Evolutionary conservation across 2,113 vertebrate genomes (phyloP), one percentile per base, ranked within the genome.

Genomic region (Thunnus thynnus): DNA sequence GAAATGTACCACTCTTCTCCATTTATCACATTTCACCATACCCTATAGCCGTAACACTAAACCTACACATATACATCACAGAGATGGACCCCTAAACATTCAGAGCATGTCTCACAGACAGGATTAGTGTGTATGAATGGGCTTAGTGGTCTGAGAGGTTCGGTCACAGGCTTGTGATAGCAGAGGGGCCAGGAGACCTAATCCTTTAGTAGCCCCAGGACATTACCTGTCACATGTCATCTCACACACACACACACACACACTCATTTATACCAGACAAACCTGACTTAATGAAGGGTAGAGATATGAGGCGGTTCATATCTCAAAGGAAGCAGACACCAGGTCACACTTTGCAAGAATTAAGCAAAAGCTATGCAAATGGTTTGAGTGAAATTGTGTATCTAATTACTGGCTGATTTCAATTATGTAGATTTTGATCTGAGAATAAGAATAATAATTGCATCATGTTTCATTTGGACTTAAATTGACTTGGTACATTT

Each of bases 141-240:
- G 17, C 41, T 81, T 55, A 75, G 17, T 52, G 77, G 73, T 72
- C 48, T 30, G 58, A 41, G 52, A 51, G 30, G 41, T 65, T 25
- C 55, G 67, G 55, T 57, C 32, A 9, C 22, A 41, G 61, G 57
- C 46, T 63, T 72, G 65, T 69, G 66, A 71, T 61, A 78, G 73
- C 65, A 68, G 30, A 58, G 60, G 52, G 46, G 58, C 25, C 56
- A 75, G 56, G 14, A 32, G 66, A 27, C 30, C 66, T 82, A 79
- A 88, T 85, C 82, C 78, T 63, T 54, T 14, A 61, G 41, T 67
- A 46, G 67, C 81, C 52, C 13, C 41, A 4, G 51, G 71, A 73
- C 67, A 72, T 55, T 55, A 60, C 64, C 84, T 89, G 82, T 82
- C 82, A 85, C 62, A 84, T 76, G 25, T 32, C 66, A 84, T 82